Base-by-base conservation (phyloP, 2,797 vertebrate genomes). In the Helarctos malayanus region DNA sequence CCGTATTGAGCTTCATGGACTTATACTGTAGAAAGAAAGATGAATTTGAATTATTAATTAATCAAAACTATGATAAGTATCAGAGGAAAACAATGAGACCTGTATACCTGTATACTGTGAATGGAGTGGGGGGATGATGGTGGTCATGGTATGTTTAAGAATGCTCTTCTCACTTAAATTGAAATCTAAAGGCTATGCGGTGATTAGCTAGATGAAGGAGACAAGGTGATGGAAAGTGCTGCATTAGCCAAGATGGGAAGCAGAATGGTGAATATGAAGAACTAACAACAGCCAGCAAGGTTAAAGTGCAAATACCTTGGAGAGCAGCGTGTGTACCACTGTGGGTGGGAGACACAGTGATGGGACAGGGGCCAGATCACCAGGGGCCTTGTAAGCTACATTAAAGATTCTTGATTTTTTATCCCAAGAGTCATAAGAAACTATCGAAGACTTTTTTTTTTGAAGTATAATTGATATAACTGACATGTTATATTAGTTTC, bases 381-480 rank as follows among this genome's bases (percentile, higher is more conserved):
- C n/a, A 41, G 57, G 35, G 25, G 52, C 16, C 27, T 65, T 81
- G 0, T 3, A 14, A 2, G 14, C 19, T 88, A 91, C 14, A 89
- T 52, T 29, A 82, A 95, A 89, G 45, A 89, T 45, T 90, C 54
- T 71, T 49, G 52, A 15, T 41, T 89, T 56, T 86, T 82, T 52
- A 91, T 82, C 61, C 45, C 35, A 94, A 89, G 47, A 91, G 15
- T 45, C 91, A 76, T 12, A 9, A 35, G 89, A 95, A 95, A 81
- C 69, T 76, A 84, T 5, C 71, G 4, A 94, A 90, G 16, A 75
- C 13, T 96, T 86, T 82, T 47, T 27, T 23, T 68, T 65, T 65
- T n/a, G 4, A 73, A 71, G 23, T 73, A 76, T 47, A 76, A 49
- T 2, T 49, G 73, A 76, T 18, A 32, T 47, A 32, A 49, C 41